Conservation (phyloP, 2,888 invertebrate species). For the Lordiphosa fenestrarum region DNA sequence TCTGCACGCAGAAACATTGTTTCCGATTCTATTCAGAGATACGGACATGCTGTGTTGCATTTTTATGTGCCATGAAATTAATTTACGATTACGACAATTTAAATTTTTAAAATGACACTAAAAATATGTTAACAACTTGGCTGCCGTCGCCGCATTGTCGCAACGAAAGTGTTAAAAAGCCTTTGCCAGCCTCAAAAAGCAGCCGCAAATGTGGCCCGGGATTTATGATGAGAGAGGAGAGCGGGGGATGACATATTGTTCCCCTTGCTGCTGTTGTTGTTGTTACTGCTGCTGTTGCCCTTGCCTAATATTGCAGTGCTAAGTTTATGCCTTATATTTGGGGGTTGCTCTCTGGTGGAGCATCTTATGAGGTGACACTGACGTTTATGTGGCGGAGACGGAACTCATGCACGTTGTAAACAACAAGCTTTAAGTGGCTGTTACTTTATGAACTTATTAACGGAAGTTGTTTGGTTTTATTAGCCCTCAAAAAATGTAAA, state of each 20-base stretch:
- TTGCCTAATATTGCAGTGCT: constrained; percentile 50
- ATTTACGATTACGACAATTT: constrained; percentile 78
- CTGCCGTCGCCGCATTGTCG: constrained; percentile 47
- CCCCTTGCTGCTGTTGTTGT: constrained; percentile 1
- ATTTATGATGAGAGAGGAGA: constrained; percentile 47
- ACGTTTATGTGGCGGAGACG: constrained; percentile 31
- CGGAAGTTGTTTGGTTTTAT: constrained; percentile 37
- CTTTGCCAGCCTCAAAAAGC: constrained; percentile 6
- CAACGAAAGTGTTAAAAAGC: constrained; percentile 67
- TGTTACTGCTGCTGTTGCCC: constrained; percentile 15
- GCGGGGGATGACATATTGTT: constrained; percentile 46
- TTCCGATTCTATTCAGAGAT: constrained; percentile 1
- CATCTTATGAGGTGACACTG: constrained; percentile 33
- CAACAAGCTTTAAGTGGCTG: constrained; percentile 46
- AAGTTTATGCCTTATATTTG: constrained; percentile 52
- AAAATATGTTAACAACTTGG: constrained; percentile 68
- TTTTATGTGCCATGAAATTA: constrained; percentile 80
- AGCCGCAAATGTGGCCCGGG: constrained; percentile 54
- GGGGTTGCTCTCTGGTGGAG: too few species aligned
- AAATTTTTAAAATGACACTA: constrained; percentile 75
- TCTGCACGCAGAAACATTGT: constrained; percentile 17
- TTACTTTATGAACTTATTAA: constrained; percentile 42
- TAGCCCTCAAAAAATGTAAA: constrained; percentile 3
- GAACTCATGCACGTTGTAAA: constrained; percentile 41
- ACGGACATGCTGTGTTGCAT: constrained; percentile 31